Base-by-base conservation (phyloP, 2,888 invertebrate genomes). In the Subacronicta megacephala region DNA sequence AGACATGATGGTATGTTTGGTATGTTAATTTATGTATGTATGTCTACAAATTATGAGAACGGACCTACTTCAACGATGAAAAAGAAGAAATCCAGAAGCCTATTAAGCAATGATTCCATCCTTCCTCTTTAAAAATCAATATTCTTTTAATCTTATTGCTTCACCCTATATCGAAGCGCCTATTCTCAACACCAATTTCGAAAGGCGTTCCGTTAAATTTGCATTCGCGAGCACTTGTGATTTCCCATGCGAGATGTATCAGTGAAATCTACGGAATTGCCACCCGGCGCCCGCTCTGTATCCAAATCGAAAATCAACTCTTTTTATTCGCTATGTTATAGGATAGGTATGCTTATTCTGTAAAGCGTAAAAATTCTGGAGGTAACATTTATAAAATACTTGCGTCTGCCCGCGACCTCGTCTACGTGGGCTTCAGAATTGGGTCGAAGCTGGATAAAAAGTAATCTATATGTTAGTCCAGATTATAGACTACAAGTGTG, bases 271-370 rank as follows among this genome's bases (percentile, higher is more conserved):
- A 71, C 75, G 81, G 80, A 88, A 88, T 89, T 87, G 85, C 87
- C 86, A 84, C 82, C 81, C 80, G 80, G 80, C 77, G 78, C 73
- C 75, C 73, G 70, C 73, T 72, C 68, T 72, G 62, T 84, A 87
- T 88, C 86, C 90, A 88, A 91, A 92, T 90, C 82, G 90, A 91
- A 90, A 90, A 90, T 91, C 89, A 89, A 90, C 84, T 87, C 88
- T 87, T 88, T 90, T 89, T 88, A 87, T 84, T 84, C 82, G 77
- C 77, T 55, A 64, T 70, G 77, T 82, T 87, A 85, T 84, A 81
- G 64, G 59, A 52, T 50, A n/a, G n/a, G n/a, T n/a, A 37, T 70
- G 41, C 68, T 38, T 88, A 90, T 90, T 90, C 89, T 85, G 78
- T 68, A 35, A 23, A 50, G 20, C 26, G 12, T 15, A 31, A 5